Base-by-base conservation (phyloP, 2,113 vertebrate species). In the Gymnocephalus cernua region DNA sequence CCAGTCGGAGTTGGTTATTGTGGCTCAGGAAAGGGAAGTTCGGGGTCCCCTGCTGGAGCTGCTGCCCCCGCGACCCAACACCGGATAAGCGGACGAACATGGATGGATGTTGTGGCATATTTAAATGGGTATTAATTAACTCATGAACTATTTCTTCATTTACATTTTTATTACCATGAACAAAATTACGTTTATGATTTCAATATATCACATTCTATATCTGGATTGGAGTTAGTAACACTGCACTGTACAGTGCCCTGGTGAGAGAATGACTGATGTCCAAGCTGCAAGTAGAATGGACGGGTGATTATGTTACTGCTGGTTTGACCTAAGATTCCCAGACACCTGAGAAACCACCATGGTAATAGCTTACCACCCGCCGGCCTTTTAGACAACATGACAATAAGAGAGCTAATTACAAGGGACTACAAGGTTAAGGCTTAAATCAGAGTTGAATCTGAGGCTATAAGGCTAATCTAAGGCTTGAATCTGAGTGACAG, bases 281-380 rank as follows among this genome's bases (percentile, higher is more conserved):
- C 50, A 74, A 32, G 27, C 10, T 50, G 51, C 12, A 48, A 4
- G 32, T 8, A 78, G 48, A 79, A n/a, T 56, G 66, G 82, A 59
- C 1, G 10, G 8, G 57, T 50, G 15, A 83, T 88, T 80, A 44
- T 84, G 81, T 89, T 89, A 72, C 82, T 32, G 23, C 62, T 84
- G 44, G n/a, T 63, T 75, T 78, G 85, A 80, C 79, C 69, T 87
- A 21, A 68, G 78, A 86, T 85, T 88, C 70, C 66, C 75, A 50
- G 85, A 86, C 71, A 88, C 78, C 71, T 19, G 79, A 87, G 86
- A 88, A 74, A 61, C 19, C 50, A 29, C 18, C 16, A 5, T 23
- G 27, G 44, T 73, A 68, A 48, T 16, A 59, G 23, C 48, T 77
- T 35, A 35, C 11, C 38, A 23, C 66, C 18, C 29, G 38, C 25